Evolutionary conservation across 2,113 vertebrate species (phyloP).

Genomic region (Colistium nudipinnis): DNA sequence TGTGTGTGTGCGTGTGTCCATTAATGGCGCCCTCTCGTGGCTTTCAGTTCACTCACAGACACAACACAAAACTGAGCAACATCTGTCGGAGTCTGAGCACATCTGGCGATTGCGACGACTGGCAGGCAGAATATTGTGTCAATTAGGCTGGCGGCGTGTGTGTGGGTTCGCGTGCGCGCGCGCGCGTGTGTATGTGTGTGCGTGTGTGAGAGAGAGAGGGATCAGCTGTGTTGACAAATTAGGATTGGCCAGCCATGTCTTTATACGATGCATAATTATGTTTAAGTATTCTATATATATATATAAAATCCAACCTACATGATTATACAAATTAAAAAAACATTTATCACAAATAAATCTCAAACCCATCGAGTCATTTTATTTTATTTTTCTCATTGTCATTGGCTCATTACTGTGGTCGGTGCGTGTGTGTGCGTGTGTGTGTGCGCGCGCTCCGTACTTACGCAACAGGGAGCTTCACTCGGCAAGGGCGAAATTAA

Average conservation of each 20-base stretch:
- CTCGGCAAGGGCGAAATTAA: constrained; percentile 74
- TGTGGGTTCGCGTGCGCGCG: not conserved
- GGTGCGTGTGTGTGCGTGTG: not conserved
- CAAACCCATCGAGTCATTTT: constrained; percentile 4
- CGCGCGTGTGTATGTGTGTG: not conserved
- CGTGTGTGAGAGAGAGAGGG: constrained; percentile 30
- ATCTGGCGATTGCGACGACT: constrained; percentile 35
- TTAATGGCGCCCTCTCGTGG: constrained; percentile 52
- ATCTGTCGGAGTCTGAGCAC: constrained; percentile 23
- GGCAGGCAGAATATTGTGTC: constrained; percentile 12
- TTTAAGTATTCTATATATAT: not conserved
- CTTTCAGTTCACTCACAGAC: not conserved
- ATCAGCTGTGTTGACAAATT: constrained; percentile 43
- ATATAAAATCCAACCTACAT: no score
- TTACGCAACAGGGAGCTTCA: constrained; percentile 76
- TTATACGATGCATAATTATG: constrained; percentile 19
- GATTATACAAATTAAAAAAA: no score
- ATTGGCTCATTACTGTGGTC: constrained; percentile 21
- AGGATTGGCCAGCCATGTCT: constrained; percentile 26
- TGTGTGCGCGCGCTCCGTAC: constrained; percentile 19
- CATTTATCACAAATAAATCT: no score
- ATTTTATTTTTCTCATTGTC: not conserved
- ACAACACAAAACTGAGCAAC: constrained; percentile 23
- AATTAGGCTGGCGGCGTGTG: constrained; percentile 25
- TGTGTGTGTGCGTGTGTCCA: not conserved